These are phyloP conservation scores for Bergia puertoricense DNA, from an alignment of 92 coral and sea anemone genomes.

Conservation along the genomic window DNA sequence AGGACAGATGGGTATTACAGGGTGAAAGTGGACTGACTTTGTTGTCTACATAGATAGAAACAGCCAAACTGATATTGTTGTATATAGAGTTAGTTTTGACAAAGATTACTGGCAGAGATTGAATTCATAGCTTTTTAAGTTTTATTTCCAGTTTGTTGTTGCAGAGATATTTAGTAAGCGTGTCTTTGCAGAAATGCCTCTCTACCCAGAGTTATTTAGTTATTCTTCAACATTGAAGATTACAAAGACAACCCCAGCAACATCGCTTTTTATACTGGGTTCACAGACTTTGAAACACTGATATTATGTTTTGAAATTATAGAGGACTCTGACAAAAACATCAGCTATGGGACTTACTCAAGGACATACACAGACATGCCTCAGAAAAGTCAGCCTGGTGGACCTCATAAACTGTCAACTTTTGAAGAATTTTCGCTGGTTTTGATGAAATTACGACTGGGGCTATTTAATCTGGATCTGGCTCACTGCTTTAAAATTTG, in stretches of 20 bases:
- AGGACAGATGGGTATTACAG: slow-evolving; percentile 24
- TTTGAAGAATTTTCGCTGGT: slow-evolving; percentile 63
- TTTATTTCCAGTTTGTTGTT: slow-evolving; percentile 9
- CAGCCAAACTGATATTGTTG: slow-evolving; percentile 26
- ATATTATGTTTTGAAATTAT: slow-evolving; percentile 53
- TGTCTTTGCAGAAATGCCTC: not conserved
- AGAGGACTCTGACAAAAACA: slow-evolving; percentile 52
- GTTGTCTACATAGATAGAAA: slow-evolving; percentile 15
- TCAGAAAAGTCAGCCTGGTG: slow-evolving; percentile 40
- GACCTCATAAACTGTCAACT: slow-evolving; percentile 45
- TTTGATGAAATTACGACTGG: slow-evolving; percentile 53
- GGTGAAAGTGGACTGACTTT: slow-evolving; percentile 32
- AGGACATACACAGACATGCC: slow-evolving; percentile 23
- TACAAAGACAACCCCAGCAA: slow-evolving; percentile 50
- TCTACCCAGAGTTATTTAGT: not conserved
- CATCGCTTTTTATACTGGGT: slow-evolving; percentile 63
- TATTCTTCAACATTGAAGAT: slow-evolving; percentile 55
- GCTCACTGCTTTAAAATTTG: slow-evolving; percentile 58
- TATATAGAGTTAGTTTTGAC: not conserved
- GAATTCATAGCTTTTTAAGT: slow-evolving; percentile 18
- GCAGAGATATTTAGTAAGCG: slow-evolving; percentile 18
- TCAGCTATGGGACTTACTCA: slow-evolving; percentile 51
- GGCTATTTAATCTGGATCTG: slow-evolving; percentile 57
- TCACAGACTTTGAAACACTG: slow-evolving; percentile 64
- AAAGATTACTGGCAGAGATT: slow-evolving; percentile 9